A percentile compares a stretch with the other conserved stretches of the same genome.
Conservation (phyloP, 2,113 vertebrate genomes). For the Thinocorus orbignyianus region DNA sequence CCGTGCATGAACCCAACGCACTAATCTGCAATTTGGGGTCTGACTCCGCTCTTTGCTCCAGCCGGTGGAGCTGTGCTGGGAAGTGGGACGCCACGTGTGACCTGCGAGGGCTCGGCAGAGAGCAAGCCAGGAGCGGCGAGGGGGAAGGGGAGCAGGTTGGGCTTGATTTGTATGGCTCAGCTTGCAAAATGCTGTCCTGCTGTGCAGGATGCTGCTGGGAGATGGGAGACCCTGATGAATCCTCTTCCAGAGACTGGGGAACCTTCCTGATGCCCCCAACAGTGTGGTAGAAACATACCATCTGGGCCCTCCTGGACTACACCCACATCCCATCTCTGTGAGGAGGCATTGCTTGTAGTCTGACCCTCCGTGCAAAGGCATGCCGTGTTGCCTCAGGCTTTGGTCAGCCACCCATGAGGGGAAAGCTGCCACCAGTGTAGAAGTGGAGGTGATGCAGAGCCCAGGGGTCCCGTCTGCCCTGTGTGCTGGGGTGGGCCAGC, state of each 20-base stretch:
- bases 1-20: conserved; percentile 35
- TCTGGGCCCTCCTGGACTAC: background rate
- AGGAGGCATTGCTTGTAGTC: background rate
- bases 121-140: conserved; percentile 24
- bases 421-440: background rate
- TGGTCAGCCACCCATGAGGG: background rate
- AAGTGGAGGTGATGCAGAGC: background rate
- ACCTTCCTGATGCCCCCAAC: background rate
- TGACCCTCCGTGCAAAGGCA: background rate
- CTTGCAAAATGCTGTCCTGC: background rate
- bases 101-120: background rate
- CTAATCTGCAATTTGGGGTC: conserved; percentile 54
- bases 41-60: conserved; percentile 53
- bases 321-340: background rate
- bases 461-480: background rate
- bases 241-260: background rate
- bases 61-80: conserved; percentile 21
- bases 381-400: background rate
- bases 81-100: conserved; percentile 51
- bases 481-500: no score
- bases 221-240: background rate
- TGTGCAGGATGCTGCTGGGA: rapidly evolving
- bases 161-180: background rate
- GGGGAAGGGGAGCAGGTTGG: conserved; percentile 53
- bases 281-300: background rate